These are phyloP conservation scores for Amiota communis DNA, from an alignment of 2,888 invertebrate species.

Conservation along the genomic window DNA sequence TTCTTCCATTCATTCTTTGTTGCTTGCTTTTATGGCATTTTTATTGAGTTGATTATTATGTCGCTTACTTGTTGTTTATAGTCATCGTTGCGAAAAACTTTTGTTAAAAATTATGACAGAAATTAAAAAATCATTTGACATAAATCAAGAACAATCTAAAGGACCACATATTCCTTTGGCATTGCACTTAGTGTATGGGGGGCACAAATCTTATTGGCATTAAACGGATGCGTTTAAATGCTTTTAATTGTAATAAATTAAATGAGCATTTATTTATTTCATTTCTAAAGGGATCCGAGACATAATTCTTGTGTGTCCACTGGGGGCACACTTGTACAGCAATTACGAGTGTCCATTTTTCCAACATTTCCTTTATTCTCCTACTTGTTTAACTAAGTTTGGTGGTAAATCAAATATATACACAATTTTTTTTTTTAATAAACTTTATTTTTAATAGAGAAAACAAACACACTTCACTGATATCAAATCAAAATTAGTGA, in stretches of 20 bases:
- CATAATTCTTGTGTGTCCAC: no score
- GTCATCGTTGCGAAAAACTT: conserved; percentile 50
- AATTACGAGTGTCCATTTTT: no score
- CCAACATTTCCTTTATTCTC: no score
- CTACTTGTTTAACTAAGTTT: no score
- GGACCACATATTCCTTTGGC: background rate
- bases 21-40: conserved; percentile 60
- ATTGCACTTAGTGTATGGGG: background rate
- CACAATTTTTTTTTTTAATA: no score
- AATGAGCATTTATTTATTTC: background rate
- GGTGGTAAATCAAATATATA: no score
- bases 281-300: no score
- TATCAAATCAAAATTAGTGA: no score
- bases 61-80: conserved; percentile 61
- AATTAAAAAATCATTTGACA: conserved; percentile 66
- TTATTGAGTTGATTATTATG: conserved; percentile 69
- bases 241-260: conserved; percentile 4
- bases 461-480: no score
- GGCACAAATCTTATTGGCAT: background rate
- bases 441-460: no score
- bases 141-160: conserved; percentile 5
- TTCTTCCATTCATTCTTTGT: conserved; percentile 29
- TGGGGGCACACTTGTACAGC: no score
- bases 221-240: background rate
- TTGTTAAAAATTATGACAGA: conserved; percentile 43